phyloP scores from a whole-genome alignment of 2,888 invertebrate species.

The Norana najaformis region DNA sequence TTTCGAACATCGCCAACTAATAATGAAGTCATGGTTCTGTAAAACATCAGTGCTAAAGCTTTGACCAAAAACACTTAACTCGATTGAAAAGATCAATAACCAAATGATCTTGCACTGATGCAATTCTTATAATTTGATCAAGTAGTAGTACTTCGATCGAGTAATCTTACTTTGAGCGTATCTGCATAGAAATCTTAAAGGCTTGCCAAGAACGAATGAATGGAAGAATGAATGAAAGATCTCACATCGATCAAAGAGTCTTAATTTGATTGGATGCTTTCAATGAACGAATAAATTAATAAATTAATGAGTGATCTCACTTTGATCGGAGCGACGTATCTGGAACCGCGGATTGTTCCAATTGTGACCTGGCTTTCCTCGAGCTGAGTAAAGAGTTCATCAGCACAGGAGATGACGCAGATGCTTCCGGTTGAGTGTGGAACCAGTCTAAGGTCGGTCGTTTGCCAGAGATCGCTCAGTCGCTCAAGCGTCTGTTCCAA shows the following conservation, averaged over 20 bases:
- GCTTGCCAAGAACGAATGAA: too few relatives aligned
- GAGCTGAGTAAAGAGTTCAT: conserved; percentile 60
- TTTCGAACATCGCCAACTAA: too few relatives aligned
- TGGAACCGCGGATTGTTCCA: conserved; percentile 60
- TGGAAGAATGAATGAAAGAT: background rate
- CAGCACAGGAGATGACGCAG: conserved; percentile 60
- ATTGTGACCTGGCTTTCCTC: conserved; percentile 63
- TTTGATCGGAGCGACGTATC: conserved; percentile 61
- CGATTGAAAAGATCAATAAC: too few relatives aligned
- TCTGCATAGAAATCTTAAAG: too few relatives aligned
- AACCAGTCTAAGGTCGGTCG: conserved; percentile 59
- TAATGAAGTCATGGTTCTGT: too few relatives aligned
- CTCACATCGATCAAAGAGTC: too few relatives aligned
- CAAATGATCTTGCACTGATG: too few relatives aligned
- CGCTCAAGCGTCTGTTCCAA: conserved; percentile 62
- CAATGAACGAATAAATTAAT: background rate
- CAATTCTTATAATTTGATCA: too few relatives aligned
- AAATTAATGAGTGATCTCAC: conserved; percentile 40
- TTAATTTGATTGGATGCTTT: background rate
- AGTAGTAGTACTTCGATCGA: too few relatives aligned
- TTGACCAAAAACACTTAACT: too few relatives aligned
- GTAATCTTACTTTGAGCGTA: too few relatives aligned
- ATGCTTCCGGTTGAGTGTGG: conserved; percentile 56
- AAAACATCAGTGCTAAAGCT: too few relatives aligned
- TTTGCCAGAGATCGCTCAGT: conserved; percentile 59